Conservation (phyloP, 2,888 invertebrate species). For the Thymelicus acteon region DNA sequence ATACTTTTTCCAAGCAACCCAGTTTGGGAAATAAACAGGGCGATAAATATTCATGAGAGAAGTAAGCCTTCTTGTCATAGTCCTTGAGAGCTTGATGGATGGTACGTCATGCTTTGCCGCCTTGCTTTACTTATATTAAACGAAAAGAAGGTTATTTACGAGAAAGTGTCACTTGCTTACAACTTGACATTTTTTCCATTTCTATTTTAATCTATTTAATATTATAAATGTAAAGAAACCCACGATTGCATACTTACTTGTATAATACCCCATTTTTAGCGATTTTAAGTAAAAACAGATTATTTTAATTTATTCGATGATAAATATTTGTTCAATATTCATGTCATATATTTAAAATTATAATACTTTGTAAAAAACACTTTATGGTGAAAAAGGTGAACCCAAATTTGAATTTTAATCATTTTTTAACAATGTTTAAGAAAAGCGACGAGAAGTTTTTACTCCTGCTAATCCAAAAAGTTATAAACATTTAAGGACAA, state of each 20-base stretch:
- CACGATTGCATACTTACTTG: neutral
- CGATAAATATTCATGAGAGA: constrained; percentile 78
- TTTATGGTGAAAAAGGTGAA: too few species aligned
- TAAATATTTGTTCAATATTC: too few species aligned
- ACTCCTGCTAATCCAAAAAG: too few species aligned
- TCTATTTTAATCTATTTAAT: constrained; percentile 1
- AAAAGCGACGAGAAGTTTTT: too few species aligned
- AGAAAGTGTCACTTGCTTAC: constrained; percentile 36
- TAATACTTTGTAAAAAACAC: too few species aligned
- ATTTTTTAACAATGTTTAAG: too few species aligned
- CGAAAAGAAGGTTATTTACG: constrained; percentile 41
- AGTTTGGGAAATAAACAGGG: constrained; percentile 65
- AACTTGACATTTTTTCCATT: constrained; percentile 20
- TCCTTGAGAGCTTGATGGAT: constrained; percentile 77
- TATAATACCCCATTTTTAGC: too few species aligned
- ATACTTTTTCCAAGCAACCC: constrained; percentile 54
- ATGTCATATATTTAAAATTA: too few species aligned
- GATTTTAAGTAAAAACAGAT: too few species aligned
- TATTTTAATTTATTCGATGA: too few species aligned
- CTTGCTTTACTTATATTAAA: constrained; percentile 53
- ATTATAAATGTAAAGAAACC: constrained; percentile 7
- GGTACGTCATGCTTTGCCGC: constrained; percentile 60
- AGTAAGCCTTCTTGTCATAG: constrained; percentile 79
- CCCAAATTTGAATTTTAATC: too few species aligned
- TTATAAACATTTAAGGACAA: too few species aligned